Percentiles rank a stretch among this genome's conserved stretches.
phyloP scores from a whole-genome alignment of 2,888 invertebrate genomes.

The Lordiphosa fenestrarum region DNA sequence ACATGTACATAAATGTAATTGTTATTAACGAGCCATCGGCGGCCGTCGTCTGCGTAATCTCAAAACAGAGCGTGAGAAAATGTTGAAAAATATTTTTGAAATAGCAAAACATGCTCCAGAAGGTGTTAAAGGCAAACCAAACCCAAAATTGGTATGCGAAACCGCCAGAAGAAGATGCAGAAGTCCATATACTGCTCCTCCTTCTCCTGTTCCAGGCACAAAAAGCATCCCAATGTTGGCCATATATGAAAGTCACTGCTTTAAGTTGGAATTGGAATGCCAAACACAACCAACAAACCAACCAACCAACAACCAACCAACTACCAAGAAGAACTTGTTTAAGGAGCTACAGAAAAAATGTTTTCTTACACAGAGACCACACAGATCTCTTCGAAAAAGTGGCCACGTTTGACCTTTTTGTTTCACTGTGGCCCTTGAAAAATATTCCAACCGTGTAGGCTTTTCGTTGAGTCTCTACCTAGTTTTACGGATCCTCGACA shows the following conservation, averaged over 20 bases:
- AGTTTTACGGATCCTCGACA: slow-evolving; percentile 40
- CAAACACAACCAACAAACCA: background rate
- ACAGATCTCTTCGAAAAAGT: slow-evolving; percentile 55
- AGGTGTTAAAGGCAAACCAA: slow-evolving; percentile 56
- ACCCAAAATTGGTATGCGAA: slow-evolving; percentile 60
- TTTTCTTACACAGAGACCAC: slow-evolving; percentile 54
- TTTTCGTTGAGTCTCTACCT: slow-evolving; percentile 27
- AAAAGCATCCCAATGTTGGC: slow-evolving; percentile 52
- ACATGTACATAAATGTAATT: slow-evolving; percentile 66
- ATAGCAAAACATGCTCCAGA: slow-evolving; percentile 6
- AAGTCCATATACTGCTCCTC: slow-evolving; percentile 13
- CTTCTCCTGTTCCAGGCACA: slow-evolving; percentile 14
- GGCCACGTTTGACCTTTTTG: slow-evolving; percentile 74
- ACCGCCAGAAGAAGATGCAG: slow-evolving; percentile 53
- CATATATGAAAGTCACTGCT: slow-evolving; percentile 68
- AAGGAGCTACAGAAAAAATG: slow-evolving; percentile 53
- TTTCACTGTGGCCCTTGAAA: slow-evolving; percentile 51
- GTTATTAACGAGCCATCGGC: slow-evolving; percentile 50
- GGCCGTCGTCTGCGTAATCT: slow-evolving; percentile 37
- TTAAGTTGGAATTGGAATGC: slow-evolving; percentile 34
- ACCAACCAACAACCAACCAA: background rate
- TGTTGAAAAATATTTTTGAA: slow-evolving; percentile 12
- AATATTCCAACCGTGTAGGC: slow-evolving; percentile 49
- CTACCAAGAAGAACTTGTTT: slow-evolving; percentile 59
- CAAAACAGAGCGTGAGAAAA: slow-evolving; percentile 56